Base-by-base conservation (phyloP, 2,888 invertebrate species). In the Pomacea canaliculata region DNA sequence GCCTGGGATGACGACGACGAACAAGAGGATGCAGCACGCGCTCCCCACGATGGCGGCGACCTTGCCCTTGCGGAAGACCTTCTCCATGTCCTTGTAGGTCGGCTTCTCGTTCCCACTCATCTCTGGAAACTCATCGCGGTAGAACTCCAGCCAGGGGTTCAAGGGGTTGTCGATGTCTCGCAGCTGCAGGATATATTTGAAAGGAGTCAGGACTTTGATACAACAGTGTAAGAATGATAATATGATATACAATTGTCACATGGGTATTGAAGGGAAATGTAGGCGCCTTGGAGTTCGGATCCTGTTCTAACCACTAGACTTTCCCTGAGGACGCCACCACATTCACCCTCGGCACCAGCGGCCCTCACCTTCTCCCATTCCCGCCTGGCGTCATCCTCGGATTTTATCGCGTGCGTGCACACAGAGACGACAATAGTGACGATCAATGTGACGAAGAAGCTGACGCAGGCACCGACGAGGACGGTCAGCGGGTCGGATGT, bases 111-210 rank as follows among this genome's bases (percentile, higher is more conserved):
- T 80, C 10, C 76, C 76, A 48, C 71, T 65, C 13, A 86, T 68
- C 18, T 81, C 74, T 1, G 84, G 84, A n/a, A 86, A 81, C 63
- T 87, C 86, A 23, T 87, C 84, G 13, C 76, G 78, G 71, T 83
- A 85, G 5, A 82, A 73, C 23, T 84, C 83, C 12, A 78, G 79
- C 87, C 87, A 87, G 0, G 87, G 85, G 51, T 81, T 79, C 3
- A 87, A 80, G 0, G 87, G 87, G 71, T 87, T 87, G 78, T 87
- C 86, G 19, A 87, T 87, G 69, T 83, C 83, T 46, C 82, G 82
- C 18, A 84, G 66, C 51, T 81, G 77, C 7, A 77, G 70, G 0
- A 70, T 67, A 23, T 23, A 23, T 23, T 23, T 23, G 23, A 23
- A 23, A 23, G 23, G 23, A 23, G 23, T 23, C 0, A 23, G 0